phyloP scores from a whole-genome alignment of 2,113 vertebrate species.

The Saimiri boliviensis region DNA sequence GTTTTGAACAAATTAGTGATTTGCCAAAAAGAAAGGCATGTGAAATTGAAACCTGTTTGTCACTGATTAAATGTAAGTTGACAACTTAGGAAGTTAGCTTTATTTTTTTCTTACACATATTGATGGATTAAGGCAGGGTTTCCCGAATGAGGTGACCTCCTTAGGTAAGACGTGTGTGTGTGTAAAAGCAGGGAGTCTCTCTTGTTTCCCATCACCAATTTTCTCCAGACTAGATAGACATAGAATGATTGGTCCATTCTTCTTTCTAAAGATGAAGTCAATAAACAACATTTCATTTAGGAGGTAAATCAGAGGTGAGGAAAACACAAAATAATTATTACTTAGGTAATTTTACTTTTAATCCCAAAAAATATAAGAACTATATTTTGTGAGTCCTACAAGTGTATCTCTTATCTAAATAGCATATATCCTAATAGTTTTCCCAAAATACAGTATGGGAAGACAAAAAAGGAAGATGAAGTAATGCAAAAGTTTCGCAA shows the following conservation, averaged over 20 bases:
- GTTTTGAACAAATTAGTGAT: not conserved
- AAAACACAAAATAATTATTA: not conserved
- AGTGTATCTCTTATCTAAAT: not conserved
- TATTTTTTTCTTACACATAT: too few relatives aligned
- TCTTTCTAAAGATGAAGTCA: not conserved
- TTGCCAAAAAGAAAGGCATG: not conserved
- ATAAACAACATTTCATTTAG: not conserved
- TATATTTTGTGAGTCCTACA: not conserved
- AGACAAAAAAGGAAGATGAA: not conserved
- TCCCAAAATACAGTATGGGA: not conserved
- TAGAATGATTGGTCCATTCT: not conserved
- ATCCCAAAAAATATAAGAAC: not conserved
- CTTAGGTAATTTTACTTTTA: not conserved
- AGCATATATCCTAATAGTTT: not conserved
- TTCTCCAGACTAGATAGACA: not conserved
- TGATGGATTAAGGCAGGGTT: fast-evolving
- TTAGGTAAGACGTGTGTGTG: too few relatives aligned
- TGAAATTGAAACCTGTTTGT: not conserved
- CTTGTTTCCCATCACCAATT: not conserved
- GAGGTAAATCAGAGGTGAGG: not conserved
- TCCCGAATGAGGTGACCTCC: not conserved
- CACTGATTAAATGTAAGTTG: not conserved
- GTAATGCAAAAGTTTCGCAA: not conserved
- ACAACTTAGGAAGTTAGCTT: not conserved
- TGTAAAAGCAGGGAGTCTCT: not conserved